Conservation (phyloP, 2,888 invertebrate species). For the Acleris sparsana region DNA sequence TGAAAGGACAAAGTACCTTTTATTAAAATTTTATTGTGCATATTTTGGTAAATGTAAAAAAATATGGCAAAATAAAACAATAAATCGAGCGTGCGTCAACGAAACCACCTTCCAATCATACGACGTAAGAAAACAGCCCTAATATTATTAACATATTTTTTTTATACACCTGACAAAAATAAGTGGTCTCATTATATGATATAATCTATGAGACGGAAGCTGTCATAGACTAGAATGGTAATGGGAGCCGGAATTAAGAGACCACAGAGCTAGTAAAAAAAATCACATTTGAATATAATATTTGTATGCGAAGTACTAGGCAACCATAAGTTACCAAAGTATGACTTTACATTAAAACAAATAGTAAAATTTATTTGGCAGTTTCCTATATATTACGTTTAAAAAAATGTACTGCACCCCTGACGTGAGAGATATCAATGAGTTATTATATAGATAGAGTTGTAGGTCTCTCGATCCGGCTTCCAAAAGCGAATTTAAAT, state of each 20-base stretch:
- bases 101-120: conserved; percentile 4
- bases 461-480: not conserved
- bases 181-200: conserved; percentile 53
- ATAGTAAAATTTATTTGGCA: too few species aligned
- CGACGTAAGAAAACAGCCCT: conserved; percentile 42
- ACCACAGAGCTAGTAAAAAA: not conserved
- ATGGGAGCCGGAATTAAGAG: conserved; percentile 9
- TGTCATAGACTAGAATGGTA: conserved; percentile 65
- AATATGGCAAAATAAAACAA: conserved; percentile 71
- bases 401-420: too few species aligned
- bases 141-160: conserved; percentile 55
- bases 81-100: conserved; percentile 63
- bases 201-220: conserved; percentile 68
- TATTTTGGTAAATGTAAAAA: conserved; percentile 77
- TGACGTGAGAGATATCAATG: too few species aligned
- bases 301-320: not conserved
- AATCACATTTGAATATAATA: not conserved
- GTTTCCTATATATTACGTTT: too few species aligned
- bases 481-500: conserved; percentile 30
- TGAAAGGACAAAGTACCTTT: conserved; percentile 76
- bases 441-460: not conserved
- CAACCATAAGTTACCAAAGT: not conserved
- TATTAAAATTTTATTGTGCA: conserved; percentile 81
- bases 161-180: conserved; percentile 68
- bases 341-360: too few species aligned